These are phyloP conservation scores for Margarornis squamiger DNA, from an alignment of 2,797 vertebrate species.

Conservation along the genomic window DNA sequence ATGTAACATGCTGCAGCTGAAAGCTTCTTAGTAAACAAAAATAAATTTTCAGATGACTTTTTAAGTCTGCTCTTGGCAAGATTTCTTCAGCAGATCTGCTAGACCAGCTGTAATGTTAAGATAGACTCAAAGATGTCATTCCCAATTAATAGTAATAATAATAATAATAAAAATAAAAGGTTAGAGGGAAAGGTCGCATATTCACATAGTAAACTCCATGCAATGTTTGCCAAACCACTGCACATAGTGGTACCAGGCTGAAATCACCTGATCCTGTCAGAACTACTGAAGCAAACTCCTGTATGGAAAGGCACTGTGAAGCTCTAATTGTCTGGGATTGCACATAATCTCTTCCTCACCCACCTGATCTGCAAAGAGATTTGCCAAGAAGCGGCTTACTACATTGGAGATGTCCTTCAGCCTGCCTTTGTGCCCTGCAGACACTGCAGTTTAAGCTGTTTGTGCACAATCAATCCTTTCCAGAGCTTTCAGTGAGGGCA, in stretches of 20 bases:
- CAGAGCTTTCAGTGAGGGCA: background rate
- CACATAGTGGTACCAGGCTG: background rate
- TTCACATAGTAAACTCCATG: background rate
- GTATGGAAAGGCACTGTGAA: background rate
- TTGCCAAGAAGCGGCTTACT: background rate
- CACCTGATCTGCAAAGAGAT: slow-evolving; percentile 14
- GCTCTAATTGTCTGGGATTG: background rate
- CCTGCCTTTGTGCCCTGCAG: background rate
- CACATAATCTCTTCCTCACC: slow-evolving; percentile 23
- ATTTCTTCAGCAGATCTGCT: background rate
- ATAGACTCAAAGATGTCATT: background rate
- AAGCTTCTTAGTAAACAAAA: background rate
- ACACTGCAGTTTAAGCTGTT: background rate
- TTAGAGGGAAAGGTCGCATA: background rate
- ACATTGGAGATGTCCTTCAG: background rate
- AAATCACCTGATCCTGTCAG: slow-evolving; percentile 28
- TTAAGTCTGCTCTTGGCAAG: background rate
- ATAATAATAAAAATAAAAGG: background rate
- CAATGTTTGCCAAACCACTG: background rate
- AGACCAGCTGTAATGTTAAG: background rate
- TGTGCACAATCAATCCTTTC: background rate
- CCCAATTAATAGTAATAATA: background rate
- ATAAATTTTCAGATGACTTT: background rate
- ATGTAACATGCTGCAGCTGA: background rate
- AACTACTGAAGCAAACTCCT: slow-evolving; percentile 6